Evolutionary conservation across 2,888 invertebrate species (phyloP).

Genomic region (Creontiades dilutus): DNA sequence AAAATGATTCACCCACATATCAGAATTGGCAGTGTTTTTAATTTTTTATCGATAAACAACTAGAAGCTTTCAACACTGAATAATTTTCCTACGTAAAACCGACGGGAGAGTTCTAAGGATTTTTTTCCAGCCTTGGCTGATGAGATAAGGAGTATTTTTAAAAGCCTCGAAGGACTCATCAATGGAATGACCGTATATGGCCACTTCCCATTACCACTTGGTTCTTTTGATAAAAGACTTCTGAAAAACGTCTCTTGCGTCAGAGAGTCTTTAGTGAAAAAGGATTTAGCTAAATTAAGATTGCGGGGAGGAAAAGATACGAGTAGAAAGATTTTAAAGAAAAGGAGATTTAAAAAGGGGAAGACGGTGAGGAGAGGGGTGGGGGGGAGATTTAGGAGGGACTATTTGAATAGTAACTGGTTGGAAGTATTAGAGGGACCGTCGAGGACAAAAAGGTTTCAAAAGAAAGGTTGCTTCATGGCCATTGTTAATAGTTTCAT

Average conservation of each 20-base stretch:
- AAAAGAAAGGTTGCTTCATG: slow-evolving; percentile 25
- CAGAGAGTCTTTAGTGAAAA: slow-evolving; percentile 11
- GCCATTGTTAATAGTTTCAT: slow-evolving; percentile 22
- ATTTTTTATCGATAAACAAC: too few relatives aligned
- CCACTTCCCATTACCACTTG: slow-evolving; percentile 15
- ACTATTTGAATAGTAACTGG: slow-evolving; percentile 31
- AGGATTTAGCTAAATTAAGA: slow-evolving; percentile 31
- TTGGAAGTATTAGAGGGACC: slow-evolving; percentile 16
- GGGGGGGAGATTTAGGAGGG: neutral
- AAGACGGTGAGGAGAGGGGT: neutral
- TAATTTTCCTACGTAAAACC: too few relatives aligned
- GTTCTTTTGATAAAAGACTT: slow-evolving; percentile 9
- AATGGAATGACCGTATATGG: slow-evolving; percentile 7
- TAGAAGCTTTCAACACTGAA: too few relatives aligned
- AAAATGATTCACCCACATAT: too few relatives aligned
- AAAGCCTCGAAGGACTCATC: neutral
- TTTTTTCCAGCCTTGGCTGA: neutral
- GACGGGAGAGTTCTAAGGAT: neutral
- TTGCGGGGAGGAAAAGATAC: slow-evolving; percentile 24
- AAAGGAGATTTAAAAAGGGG: neutral
- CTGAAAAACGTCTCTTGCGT: neutral
- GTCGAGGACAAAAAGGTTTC: slow-evolving; percentile 8
- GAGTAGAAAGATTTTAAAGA: neutral
- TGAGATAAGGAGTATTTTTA: neutral
- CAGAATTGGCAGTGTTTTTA: too few relatives aligned